Conservation (phyloP, 2,888 invertebrate species). For the Rotaria magnacalcarata region DNA sequence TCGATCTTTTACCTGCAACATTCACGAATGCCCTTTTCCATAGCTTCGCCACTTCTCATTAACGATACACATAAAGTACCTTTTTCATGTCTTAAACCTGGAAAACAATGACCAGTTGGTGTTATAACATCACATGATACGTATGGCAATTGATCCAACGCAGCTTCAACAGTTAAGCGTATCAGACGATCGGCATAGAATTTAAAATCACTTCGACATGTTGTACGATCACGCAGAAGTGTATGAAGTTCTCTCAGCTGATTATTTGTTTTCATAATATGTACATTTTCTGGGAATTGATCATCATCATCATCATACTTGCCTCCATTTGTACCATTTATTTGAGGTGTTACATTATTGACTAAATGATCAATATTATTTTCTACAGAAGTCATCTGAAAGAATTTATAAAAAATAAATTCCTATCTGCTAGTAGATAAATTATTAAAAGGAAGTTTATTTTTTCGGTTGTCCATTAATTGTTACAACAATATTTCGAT, state of each 20-base stretch:
- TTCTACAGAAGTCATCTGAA: background rate
- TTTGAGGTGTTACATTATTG: background rate
- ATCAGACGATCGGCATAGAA: slow-evolving; percentile 94
- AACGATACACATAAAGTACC: slow-evolving; percentile 98
- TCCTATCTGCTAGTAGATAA: background rate
- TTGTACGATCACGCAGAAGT: slow-evolving; percentile 56
- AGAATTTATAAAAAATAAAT: background rate
- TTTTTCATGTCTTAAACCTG: slow-evolving; percentile 86
- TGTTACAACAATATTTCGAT: slow-evolving; percentile 31
- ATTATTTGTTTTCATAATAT: slow-evolving; percentile 42
- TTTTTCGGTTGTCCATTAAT: slow-evolving; percentile 20
- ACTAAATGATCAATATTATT: background rate
- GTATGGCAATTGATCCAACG: slow-evolving; percentile 90
- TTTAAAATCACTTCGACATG: slow-evolving; percentile 87
- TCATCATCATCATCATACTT: background rate
- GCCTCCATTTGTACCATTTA: background rate
- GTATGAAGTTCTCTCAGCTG: slow-evolving; percentile 46
- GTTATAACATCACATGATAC: slow-evolving; percentile 82
- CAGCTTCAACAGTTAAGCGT: slow-evolving; percentile 92
- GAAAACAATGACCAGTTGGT: slow-evolving; percentile 82
- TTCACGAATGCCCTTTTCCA: slow-evolving; percentile 77
- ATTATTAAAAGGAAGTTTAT: background rate
- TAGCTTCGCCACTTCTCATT: slow-evolving; percentile 78
- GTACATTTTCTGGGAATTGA: slow-evolving; percentile 22
- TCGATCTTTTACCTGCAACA: slow-evolving; percentile 70